These are phyloP conservation scores for Alouatta palliata DNA, from an alignment of 2,113 vertebrate genomes.

Conservation along the genomic window DNA sequence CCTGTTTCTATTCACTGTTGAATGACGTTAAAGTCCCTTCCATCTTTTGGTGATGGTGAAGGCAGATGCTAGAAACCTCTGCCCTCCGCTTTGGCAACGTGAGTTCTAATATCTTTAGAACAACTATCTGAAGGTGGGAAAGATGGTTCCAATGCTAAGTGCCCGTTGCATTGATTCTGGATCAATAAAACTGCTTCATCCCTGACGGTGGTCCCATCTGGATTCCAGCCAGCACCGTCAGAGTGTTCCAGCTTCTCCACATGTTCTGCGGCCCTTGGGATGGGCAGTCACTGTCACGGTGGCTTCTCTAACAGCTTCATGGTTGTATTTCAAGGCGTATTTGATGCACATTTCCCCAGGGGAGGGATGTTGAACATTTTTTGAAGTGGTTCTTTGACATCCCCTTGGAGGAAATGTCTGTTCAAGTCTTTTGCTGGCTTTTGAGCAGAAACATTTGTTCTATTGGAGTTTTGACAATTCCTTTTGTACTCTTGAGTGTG, in stretches of 20 bases:
- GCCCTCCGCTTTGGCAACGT: neutral
- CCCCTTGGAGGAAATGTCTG: neutral
- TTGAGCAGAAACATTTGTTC: neutral
- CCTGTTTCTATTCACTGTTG: too few relatives aligned
- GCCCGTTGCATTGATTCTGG: too few relatives aligned
- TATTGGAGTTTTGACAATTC: neutral
- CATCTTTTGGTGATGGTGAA: too few relatives aligned
- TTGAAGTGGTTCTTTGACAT: neutral
- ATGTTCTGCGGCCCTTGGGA: neutral
- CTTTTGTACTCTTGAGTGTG: neutral
- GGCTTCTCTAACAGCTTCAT: neutral
- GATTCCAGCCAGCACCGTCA: neutral
- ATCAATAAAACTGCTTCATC: too few relatives aligned
- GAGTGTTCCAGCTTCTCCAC: neutral
- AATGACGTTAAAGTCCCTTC: too few relatives aligned
- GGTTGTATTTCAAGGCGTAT: neutral
- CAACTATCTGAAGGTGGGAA: neutral
- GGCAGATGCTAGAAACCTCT: too few relatives aligned
- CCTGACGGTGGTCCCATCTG: neutral
- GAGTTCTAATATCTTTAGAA: neutral
- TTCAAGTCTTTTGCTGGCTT: neutral
- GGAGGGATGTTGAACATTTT: neutral
- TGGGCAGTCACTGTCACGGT: neutral
- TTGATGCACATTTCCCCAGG: neutral
- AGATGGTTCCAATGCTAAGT: neutral